These are phyloP conservation scores for Pelodytes ibericus DNA, from an alignment of 2,797 vertebrate species.

Conservation along the genomic window DNA sequence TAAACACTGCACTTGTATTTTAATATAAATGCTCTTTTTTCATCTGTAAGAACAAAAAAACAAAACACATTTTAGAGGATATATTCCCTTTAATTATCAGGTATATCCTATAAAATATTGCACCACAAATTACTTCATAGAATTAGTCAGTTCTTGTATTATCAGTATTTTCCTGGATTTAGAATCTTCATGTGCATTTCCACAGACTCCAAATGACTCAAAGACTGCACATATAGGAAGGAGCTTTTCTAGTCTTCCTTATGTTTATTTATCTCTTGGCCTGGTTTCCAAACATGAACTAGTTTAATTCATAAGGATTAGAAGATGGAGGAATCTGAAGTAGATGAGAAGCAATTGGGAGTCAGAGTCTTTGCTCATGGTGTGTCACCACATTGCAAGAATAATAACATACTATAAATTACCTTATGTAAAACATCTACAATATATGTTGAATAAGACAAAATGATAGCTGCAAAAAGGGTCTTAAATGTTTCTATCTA, in stretches of 20 bases:
- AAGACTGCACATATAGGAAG: neutral
- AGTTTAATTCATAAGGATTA: neutral
- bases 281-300: neutral
- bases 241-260: neutral
- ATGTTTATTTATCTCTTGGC: neutral
- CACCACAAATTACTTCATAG: neutral
- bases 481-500: too few species aligned
- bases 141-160: neutral
- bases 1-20: too few species aligned
- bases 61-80: neutral
- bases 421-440: too few species aligned
- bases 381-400: neutral
- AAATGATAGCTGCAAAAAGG: too few species aligned
- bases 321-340: constrained; percentile 3
- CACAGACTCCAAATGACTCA: neutral
- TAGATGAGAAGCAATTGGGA: neutral
- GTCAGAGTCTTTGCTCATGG: neutral
- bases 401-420: neutral
- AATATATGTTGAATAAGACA: too few species aligned
- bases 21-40: too few species aligned
- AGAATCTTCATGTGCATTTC: neutral
- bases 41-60: neutral
- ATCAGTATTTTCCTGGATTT: neutral
- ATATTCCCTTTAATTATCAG: constrained; percentile 7
- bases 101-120: constrained; percentile 2